phyloP scores from a whole-genome alignment of 2,113 vertebrate genomes.

The Ancistrus triradiatus region DNA sequence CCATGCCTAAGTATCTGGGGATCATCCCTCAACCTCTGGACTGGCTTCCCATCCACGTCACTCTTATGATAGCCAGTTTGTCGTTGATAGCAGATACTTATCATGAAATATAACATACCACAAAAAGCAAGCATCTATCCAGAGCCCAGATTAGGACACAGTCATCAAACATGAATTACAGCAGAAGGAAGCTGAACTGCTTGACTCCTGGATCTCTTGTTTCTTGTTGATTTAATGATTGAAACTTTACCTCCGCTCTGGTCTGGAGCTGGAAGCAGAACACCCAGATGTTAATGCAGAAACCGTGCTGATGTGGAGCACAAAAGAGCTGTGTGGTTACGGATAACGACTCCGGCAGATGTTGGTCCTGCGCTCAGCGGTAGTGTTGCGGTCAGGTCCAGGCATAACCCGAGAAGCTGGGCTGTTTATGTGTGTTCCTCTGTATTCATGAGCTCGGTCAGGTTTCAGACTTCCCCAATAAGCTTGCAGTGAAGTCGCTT shows the following conservation, averaged over 20 bases:
- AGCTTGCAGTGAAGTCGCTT: neutral
- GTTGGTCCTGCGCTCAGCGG: constrained; percentile 30
- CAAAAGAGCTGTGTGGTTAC: neutral
- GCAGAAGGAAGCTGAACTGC: too few species aligned
- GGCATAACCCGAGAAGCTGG: constrained; percentile 3
- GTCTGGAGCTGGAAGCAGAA: neutral
- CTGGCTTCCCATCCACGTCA: too few species aligned
- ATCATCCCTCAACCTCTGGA: too few species aligned
- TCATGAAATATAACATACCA: too few species aligned
- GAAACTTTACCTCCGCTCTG: too few species aligned
- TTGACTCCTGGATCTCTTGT: too few species aligned
- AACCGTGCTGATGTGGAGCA: neutral
- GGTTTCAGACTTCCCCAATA: neutral
- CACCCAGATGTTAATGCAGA: neutral
- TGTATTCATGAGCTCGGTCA: neutral
- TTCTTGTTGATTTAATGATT: neutral
- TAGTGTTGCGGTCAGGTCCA: constrained; percentile 40
- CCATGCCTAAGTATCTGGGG: too few species aligned
- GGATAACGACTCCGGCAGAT: constrained; percentile 6
- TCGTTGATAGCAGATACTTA: too few species aligned
- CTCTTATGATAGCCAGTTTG: too few species aligned
- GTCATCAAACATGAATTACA: too few species aligned
- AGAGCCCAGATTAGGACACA: too few species aligned
- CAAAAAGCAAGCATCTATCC: too few species aligned
- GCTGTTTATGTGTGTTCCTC: constrained; percentile 7